Conservation (phyloP, 2,888 invertebrate genomes). For the Zelleria hepariella region DNA sequence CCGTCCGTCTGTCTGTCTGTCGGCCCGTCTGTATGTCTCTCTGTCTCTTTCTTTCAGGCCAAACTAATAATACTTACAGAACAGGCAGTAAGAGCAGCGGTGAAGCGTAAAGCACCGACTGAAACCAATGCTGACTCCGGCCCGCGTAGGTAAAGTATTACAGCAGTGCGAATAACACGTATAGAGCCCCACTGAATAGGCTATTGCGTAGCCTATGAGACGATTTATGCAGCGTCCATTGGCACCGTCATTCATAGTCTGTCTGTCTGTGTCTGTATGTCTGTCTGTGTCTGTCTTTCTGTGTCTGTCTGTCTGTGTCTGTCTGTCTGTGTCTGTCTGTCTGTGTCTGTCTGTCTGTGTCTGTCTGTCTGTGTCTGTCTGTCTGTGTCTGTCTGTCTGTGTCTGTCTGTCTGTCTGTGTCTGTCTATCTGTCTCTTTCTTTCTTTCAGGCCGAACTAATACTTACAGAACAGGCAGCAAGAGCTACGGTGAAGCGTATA, state of each 20-base stretch:
- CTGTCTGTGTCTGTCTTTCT: too few species aligned
- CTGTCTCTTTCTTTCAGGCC: too few species aligned
- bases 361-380: too few species aligned
- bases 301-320: not conserved
- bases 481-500: constrained; percentile 84
- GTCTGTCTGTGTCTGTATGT: not conserved
- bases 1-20: too few species aligned
- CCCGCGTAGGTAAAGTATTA: constrained; percentile 88
- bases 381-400: too few species aligned
- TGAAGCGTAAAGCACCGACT: constrained; percentile 81
- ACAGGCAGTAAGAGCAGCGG: constrained; percentile 63
- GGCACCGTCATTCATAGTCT: not conserved
- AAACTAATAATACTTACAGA: not conserved
- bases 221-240: not conserved
- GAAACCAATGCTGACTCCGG: constrained; percentile 77
- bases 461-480: constrained; percentile 89
- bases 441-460: constrained; percentile 11
- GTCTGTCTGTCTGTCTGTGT: too few species aligned
- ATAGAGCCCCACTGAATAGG: not conserved
- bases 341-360: not conserved
- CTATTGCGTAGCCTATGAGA: not conserved
- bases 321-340: not conserved
- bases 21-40: too few species aligned
- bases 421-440: too few species aligned
- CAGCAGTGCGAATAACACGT: constrained; percentile 74